Base-by-base conservation (phyloP, 2,888 invertebrate genomes). In the Drosophila anomalata region DNA sequence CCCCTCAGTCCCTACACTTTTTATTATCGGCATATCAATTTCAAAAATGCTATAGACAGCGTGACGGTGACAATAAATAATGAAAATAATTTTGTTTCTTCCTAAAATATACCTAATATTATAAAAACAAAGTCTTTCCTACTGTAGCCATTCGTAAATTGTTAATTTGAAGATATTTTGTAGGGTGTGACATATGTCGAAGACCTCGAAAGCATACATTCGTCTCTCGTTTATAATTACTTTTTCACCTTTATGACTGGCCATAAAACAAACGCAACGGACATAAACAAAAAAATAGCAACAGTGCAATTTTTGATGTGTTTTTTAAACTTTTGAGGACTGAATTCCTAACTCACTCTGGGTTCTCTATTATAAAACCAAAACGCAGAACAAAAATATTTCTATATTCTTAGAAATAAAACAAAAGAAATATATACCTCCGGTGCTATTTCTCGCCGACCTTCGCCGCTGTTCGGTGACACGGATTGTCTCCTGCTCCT, bases 401-500 rank as follows among this genome's bases (percentile, higher is more conserved):
- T 8, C 29, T 2, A 29, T 7, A 9, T 9, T 29, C 29, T 29
- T 29, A 8, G 29, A 8, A 9, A 29, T 24, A 9, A 29, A 8
- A 29, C 9, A 29, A 29, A 29, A 24, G 20, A 2, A 11, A 47
- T 54, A 65, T 31, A 14, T 66, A 90, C 90, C 94, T 57, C 93
- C 93, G 7, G 93, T 92, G 62, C 93, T 92, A 73, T 93, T 92
- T 39, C 93, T 89, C 44, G 93, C 92, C n/a, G 92, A 91, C 22
- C 92, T 90, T 62, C 91, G 88, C 14, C 92, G 92, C 77, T 94
- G 93, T 77, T 94, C 93, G 17, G 94, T 90, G 20, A 91, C 90
- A 9, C 92, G 88, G 65, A 92, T 90, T 63, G 93, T 94, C 88
- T 94, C 95, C 88, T 97, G 97, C 72, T 96, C 95, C 90, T 97